Evolutionary conservation across 2,888 invertebrate species (phyloP).

Genomic region (Hydroisotoma schaefferi): DNA sequence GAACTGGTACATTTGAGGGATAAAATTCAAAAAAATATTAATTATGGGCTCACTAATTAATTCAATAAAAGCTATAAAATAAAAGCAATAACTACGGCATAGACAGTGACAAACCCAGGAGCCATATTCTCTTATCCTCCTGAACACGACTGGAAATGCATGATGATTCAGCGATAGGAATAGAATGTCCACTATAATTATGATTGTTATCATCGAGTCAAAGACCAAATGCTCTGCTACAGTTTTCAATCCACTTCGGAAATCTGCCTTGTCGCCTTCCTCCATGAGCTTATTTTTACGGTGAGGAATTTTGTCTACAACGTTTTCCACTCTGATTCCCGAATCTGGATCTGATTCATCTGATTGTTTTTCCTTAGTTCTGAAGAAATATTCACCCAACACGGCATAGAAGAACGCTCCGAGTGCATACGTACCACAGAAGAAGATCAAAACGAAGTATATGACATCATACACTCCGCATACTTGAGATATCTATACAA

Average conservation of each 20-base stretch:
- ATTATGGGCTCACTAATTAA: neutral
- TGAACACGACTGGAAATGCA: neutral
- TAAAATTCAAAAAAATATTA: neutral
- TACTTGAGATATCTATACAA: conserved; percentile 15
- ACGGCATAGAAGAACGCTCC: conserved; percentile 30
- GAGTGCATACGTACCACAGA: conserved; percentile 29
- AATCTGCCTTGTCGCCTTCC: neutral
- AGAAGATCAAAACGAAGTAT: conserved; percentile 23
- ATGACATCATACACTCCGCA: conserved; percentile 20
- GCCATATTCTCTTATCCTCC: neutral
- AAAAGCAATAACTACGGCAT: neutral
- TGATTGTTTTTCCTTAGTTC: neutral
- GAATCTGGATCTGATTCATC: conserved; percentile 1
- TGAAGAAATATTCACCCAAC: conserved; percentile 12
- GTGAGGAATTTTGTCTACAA: too few relatives aligned
- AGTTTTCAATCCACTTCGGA: neutral
- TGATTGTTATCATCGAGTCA: neutral
- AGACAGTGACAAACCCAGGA: neutral
- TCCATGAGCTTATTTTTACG: neutral
- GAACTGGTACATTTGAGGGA: conserved; percentile 15
- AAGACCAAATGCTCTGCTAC: neutral
- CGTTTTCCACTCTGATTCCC: too few relatives aligned
- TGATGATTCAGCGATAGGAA: neutral
- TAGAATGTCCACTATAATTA: neutral
- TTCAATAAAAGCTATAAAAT: neutral